Evolutionary conservation across 2,113 vertebrate species (phyloP), one percentile per base, ranked within the genome.

Genomic region (Sinosuthora webbiana): DNA sequence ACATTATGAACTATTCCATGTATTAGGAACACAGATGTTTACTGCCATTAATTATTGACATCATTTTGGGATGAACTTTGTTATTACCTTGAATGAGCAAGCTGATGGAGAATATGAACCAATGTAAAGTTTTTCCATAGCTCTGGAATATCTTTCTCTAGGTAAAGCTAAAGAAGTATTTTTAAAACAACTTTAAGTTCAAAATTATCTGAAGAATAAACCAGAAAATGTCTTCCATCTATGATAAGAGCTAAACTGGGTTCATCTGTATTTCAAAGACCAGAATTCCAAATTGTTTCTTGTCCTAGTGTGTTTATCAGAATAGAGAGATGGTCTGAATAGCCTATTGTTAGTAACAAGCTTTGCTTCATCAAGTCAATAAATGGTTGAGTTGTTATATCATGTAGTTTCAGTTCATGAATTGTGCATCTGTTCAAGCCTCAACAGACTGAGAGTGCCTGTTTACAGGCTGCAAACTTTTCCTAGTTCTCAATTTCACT

Each of bases 311-410:
- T 94, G 90, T 96, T 97, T 95, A 89, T 87, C 67, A 73, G 83
- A 95, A 91, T 73, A 96, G 64, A 82, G 92, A 96, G 77, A 84
- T 96, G 35, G 47, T 57, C 78, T 97, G 96, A 95, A 95, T 96
- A 86, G 96, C 93, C 96, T 96, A 84, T 94, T 97, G 98, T 98
- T 97, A 97, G 93, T 95, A 96, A 97, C 97, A 97, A 93, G 94
- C 96, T 97, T 96, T 95, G 91, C 93, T 95, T 97, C 95, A 87
- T 97, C 96, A 95, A 94, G 97, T 97, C 97, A 93, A 96, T 91
- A 95, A 97, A 98, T 98, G 97, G 94, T 90, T 97, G 96, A 94
- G 83, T 71, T 89, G 83, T 98, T 98, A 81, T 95, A 96, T 98
- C 97, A 97, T 89, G 76, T 93, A 94, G 86, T 91, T 97, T 94